phyloP scores from a whole-genome alignment of 64 coral and sea anemone species.

The Pachyseris speciosa region DNA sequence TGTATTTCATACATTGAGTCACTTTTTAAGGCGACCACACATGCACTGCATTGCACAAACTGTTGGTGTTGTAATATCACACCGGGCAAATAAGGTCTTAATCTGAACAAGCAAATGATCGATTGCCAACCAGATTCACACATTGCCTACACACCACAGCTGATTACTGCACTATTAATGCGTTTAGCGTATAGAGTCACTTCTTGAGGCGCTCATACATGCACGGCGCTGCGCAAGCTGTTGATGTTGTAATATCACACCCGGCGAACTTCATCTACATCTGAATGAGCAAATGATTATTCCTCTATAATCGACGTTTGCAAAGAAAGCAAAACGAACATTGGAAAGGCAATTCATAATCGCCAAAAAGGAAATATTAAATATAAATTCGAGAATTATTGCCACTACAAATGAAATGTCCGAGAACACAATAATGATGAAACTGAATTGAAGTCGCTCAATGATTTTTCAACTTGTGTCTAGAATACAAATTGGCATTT shows the following conservation, averaged over 20 bases:
- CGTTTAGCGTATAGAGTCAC: neutral
- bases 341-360: neutral
- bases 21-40: neutral
- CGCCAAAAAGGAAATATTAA: neutral
- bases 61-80: too few relatives aligned
- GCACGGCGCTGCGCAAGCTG: neutral
- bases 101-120: too few relatives aligned
- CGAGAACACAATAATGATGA: too few relatives aligned
- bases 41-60: neutral
- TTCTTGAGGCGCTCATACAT: neutral
- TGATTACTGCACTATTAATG: neutral
- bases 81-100: too few relatives aligned
- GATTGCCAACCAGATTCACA: too few relatives aligned
- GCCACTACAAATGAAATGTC: too few relatives aligned
- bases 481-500: too few relatives aligned
- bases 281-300: neutral
- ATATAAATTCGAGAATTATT: neutral
- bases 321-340: neutral
- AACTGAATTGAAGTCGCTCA: too few relatives aligned
- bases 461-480: too few relatives aligned
- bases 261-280: neutral
- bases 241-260: neutral
- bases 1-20: neutral
- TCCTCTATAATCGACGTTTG: neutral
- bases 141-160: too few relatives aligned